Base-by-base conservation (phyloP, 2,113 vertebrate genomes). In the Rutilus rutilus region DNA sequence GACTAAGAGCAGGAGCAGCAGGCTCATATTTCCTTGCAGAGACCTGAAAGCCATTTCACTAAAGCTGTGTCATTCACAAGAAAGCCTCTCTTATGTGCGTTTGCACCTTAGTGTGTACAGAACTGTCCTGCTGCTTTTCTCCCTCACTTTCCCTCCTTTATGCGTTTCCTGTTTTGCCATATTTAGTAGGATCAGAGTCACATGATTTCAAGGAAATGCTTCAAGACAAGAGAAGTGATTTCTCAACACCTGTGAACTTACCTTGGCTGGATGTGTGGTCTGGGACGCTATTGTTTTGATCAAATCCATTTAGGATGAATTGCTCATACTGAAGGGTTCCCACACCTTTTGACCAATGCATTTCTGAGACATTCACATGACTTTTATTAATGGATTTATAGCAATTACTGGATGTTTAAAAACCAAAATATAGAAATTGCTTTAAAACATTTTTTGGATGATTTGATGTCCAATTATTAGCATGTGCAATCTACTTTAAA, bases 191-290 rank as follows among this genome's bases (percentile, higher is more conserved):
- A 4, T 71, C 11, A 1, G 11, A 57, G 79, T 94, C 89, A 91
- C 88, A 85, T 90, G 89, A 15, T 90, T 90, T 92, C 83, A 60
- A 81, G n/a, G 30, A 90, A 52, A 57, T 15, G 33, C n/a, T 62
- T 27, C 11, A 10, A 62, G 83, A 47, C 10, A 45, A 25, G 4
- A 21, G 27, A 78, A 33, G 14, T 30, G 54, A 85, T 85, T 77
- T 78, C 65, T 59, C 81, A 83, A 83, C 25, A 80, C 78, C 78
- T 60, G 78, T 80, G 19, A 8, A 59, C 14, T 62, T 4, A 52
- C 19, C 25, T 69, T 45, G 0, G 36, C 10, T 80, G 14, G 42
- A 33, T 52, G 69, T 36, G 21, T 15, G 3, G n/a, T 42, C 36
- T 69, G 25, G 11, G 47, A 67, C 10, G n/a, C n/a, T n/a, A n/a